Base-by-base conservation (phyloP, 2,113 vertebrate genomes). In the Brachyhypopomus occidentalis region DNA sequence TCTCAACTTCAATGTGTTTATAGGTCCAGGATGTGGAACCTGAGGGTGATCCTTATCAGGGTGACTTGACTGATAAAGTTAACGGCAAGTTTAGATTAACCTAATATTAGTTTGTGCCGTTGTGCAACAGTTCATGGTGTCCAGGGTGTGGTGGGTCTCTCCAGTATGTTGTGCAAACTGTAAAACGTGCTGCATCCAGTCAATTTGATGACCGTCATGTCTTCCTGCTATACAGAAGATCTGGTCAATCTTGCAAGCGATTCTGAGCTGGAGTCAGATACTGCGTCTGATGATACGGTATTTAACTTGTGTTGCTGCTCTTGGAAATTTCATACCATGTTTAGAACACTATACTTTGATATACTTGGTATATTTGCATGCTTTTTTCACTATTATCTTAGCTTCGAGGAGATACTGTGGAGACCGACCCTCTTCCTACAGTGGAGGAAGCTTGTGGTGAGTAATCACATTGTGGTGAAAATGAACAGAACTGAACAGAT, bases 201-300 rank as follows among this genome's bases (percentile, higher is more conserved):
- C 41, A 41, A 41, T 41, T 2, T 23, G 30, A 45, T 23, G 30
- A 45, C 9, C 36, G 11, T 25, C 36, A 11, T 11, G 62, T 11
- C 2, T n/a, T 63, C 23, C 19, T 74, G 25, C 60, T 48, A 78
- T 58, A 79, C 41, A 75, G 82, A 60, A 75, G 56, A 86, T 70
- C 63, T 80, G 7, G 78, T 75, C 70, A 59, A 78, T 62, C 45
- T 84, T 66, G 77, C 72, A 34, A 81, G 71, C 66, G 75, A 82
- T 12, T 56, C 55, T 12, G 78, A 80, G 25, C 22, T n/a, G 6
- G 69, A 74, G 41, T 77, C 27, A 1, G 74, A 83, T 71, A 55
- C 63, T 8, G 70, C 64, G 48, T 81, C 66, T 59, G 87, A 84
- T 34, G 64, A 80, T 59, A 84, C 67, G 88, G 92, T 92, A 88